phyloP scores from a whole-genome alignment of 2,797 vertebrate species.

The Syngnathus rostellatus region DNA sequence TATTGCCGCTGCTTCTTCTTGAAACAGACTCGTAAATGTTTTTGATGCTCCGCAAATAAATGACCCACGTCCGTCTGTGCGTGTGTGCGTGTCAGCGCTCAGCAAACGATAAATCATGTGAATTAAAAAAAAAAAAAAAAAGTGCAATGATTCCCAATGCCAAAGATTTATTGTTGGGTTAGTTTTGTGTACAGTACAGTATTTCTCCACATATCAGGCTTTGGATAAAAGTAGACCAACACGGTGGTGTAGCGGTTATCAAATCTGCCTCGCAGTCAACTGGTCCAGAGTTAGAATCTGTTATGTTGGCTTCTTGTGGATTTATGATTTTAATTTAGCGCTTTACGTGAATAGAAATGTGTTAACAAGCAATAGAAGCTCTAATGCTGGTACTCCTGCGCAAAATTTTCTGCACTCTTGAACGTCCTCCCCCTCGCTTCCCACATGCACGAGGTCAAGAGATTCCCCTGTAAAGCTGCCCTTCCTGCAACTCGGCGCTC shows the following conservation, averaged over 20 bases:
- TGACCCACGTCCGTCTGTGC: constrained; percentile 29
- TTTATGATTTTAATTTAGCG: no score
- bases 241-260: no score
- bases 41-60: constrained; percentile 58
- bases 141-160: constrained; percentile 50
- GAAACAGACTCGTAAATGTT: constrained; percentile 69
- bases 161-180: constrained; percentile 37
- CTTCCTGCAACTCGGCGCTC: constrained; percentile 19
- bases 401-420: constrained; percentile 19
- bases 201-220: constrained; percentile 17
- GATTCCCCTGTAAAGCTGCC: constrained; percentile 21
- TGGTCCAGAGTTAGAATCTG: no score
- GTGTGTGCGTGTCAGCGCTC: constrained; percentile 40
- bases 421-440: constrained; percentile 37
- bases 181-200: constrained; percentile 31
- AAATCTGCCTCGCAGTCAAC: no score
- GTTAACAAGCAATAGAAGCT: neutral
- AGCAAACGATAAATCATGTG: constrained; percentile 57
- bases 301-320: no score
- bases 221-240: no score
- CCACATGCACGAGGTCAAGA: constrained; percentile 43
- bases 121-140: constrained; percentile 27
- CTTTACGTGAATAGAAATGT: neutral
- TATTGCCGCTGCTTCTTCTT: constrained; percentile 47
- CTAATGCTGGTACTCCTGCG: neutral